phyloP scores from a whole-genome alignment of 2,888 invertebrate genomes.

The Bombylius major region DNA sequence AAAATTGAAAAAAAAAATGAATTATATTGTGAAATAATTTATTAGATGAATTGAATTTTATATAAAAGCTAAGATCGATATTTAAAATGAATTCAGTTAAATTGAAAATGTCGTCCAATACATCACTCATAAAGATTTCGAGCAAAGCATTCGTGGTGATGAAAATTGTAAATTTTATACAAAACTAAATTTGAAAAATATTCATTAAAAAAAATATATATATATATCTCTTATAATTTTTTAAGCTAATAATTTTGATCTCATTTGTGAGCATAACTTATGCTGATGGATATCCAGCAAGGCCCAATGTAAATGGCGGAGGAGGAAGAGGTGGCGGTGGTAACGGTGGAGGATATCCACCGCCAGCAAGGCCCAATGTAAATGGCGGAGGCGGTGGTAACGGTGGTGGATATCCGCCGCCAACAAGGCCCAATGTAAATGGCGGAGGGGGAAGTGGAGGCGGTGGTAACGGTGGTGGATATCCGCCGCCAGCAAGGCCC shows the following conservation, averaged over 20 bases:
- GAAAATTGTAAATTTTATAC: too few relatives aligned
- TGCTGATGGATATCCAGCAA: not conserved
- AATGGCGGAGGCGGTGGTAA: not conserved
- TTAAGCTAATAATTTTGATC: too few relatives aligned
- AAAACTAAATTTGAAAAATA: too few relatives aligned
- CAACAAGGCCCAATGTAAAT: not conserved
- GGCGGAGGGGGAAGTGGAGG: slow-evolving; percentile 1
- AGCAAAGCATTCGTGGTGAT: too few relatives aligned
- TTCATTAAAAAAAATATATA: too few relatives aligned
- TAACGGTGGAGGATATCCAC: slow-evolving; percentile 10
- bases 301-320: too few relatives aligned
- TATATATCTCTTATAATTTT: too few relatives aligned
- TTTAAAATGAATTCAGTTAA: too few relatives aligned
- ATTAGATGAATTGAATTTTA: too few relatives aligned
- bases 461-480: not conserved
- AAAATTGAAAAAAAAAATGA: too few relatives aligned
- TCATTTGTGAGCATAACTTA: not conserved
- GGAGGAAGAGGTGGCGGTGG: not conserved
- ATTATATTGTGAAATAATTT: too few relatives aligned
- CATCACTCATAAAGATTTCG: not conserved
- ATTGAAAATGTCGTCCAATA: not conserved
- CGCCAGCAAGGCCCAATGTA: not conserved
- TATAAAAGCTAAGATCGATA: too few relatives aligned
- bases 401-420: slow-evolving; percentile 1
- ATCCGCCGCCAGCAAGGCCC: not conserved